Evolutionary conservation across 1,140 invertebrate species (phyloP).

Genomic region (Diorhabda elongata): DNA sequence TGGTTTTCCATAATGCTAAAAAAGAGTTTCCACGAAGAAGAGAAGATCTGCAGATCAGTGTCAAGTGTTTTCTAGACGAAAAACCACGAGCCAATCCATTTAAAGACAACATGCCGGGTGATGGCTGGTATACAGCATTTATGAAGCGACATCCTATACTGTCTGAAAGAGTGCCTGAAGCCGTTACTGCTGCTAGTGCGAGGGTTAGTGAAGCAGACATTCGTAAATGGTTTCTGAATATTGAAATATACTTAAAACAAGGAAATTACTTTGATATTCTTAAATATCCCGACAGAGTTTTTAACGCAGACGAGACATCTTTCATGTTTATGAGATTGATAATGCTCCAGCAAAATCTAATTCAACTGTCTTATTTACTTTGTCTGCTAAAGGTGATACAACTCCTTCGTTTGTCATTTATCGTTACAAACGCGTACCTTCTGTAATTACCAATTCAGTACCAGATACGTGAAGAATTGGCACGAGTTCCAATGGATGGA

Average conservation of each 20-base stretch:
- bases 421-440: conserved; percentile 36
- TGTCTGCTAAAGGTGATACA: conserved; percentile 32
- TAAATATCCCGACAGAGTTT: conserved; percentile 35
- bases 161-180: conserved; percentile 30
- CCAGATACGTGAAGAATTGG: conserved; percentile 19
- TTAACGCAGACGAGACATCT: conserved; percentile 46
- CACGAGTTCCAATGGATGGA: too few species aligned
- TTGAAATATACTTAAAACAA: conserved; percentile 36
- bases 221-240: conserved; percentile 24
- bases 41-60: conserved; percentile 17
- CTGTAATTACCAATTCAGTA: conserved; percentile 26
- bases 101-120: conserved; percentile 36
- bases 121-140: conserved; percentile 42
- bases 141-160: conserved; percentile 37
- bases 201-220: conserved; percentile 35
- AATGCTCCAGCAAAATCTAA: conserved; percentile 33
- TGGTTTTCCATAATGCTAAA: conserved; percentile 17
- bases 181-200: conserved; percentile 33
- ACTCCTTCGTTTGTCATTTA: conserved; percentile 39
- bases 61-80: conserved; percentile 19
- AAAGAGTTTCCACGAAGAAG: conserved; percentile 27
- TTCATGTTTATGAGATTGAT: conserved; percentile 43
- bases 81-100: conserved; percentile 32
- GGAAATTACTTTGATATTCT: conserved; percentile 27
- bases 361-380: conserved; percentile 42